Evolutionary conservation across 2,888 invertebrate genomes (phyloP).

Genomic region (Physocephala rufipes): DNA sequence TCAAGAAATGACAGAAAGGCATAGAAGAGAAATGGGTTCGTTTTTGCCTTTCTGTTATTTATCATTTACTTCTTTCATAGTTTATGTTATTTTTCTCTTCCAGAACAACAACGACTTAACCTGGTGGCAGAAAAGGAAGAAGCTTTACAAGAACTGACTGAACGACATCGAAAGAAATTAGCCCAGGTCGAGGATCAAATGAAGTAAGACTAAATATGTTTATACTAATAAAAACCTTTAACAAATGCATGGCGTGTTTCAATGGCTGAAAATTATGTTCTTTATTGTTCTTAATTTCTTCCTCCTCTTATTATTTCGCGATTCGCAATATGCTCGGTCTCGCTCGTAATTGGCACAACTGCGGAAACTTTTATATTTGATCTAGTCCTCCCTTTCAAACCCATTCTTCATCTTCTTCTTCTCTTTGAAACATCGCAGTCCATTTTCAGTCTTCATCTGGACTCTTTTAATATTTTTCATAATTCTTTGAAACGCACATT

Average conservation of each 20-base stretch:
- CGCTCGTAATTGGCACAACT: no score
- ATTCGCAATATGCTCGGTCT: no score
- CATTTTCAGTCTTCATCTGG: no score
- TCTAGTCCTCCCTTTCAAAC: no score
- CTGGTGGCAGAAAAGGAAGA: constrained; percentile 70
- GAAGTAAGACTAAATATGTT: constrained; percentile 64
- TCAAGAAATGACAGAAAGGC: constrained; percentile 73
- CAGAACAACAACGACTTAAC: constrained; percentile 69
- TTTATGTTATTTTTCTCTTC: background rate
- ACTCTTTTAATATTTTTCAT: no score
- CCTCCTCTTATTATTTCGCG: background rate
- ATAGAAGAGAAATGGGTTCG: constrained; percentile 75
- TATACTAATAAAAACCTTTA: background rate
- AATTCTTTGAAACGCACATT: no score
- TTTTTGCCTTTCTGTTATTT: background rate
- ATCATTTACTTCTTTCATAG: constrained; percentile 29
- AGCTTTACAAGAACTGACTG: constrained; percentile 68
- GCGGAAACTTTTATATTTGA: no score
- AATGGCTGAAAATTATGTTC: background rate
- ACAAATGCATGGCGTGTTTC: background rate
- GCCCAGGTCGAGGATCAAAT: constrained; percentile 65
- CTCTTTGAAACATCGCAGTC: no score
- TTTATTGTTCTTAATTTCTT: background rate
- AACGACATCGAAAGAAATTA: constrained; percentile 67
- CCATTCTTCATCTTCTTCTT: no score